Conservation (phyloP, 2,113 vertebrate species). For the Poecilia latipinna region DNA sequence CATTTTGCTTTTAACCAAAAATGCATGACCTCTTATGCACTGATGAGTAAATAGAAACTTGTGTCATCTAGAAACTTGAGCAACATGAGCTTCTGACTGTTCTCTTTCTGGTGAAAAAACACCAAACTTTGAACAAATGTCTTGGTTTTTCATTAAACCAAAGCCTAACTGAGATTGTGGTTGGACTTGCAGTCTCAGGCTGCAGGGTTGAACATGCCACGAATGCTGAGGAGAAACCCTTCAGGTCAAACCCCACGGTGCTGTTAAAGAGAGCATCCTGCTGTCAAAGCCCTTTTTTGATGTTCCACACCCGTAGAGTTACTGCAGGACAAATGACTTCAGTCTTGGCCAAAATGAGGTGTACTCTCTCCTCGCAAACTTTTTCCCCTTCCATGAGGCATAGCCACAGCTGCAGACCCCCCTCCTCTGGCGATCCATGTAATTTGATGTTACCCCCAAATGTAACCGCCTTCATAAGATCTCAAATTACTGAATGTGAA, state of each 20-base stretch:
- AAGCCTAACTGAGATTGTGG: background rate
- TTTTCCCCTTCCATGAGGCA: conserved; percentile 5
- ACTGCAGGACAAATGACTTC: conserved; percentile 52
- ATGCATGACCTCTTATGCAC: background rate
- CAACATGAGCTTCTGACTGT: background rate
- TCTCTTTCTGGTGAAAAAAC: background rate
- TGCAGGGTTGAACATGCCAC: conserved; percentile 7
- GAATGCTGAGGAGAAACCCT: conserved; percentile 9
- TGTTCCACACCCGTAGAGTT: conserved; percentile 49
- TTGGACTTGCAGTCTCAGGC: conserved; percentile 6
- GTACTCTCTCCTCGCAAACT: conserved; percentile 19
- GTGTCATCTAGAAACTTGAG: background rate
- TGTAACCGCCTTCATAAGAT: background rate
- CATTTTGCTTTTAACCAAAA: conserved; percentile 1
- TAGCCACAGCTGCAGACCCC: conserved; percentile 12
- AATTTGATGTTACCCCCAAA: conserved; percentile 10
- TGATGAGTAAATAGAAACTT: background rate
- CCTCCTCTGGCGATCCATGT: background rate
- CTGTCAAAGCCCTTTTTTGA: conserved; percentile 41
- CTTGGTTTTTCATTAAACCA: background rate
- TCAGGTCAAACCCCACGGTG: conserved; percentile 9
- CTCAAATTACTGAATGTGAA: conserved; percentile 4
- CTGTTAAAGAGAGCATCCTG: conserved; percentile 50
- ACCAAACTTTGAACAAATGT: background rate
- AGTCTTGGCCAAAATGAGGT: conserved; percentile 15